phyloP scores from a whole-genome alignment of 2,113 vertebrate species.

The Nettapus auritus region DNA sequence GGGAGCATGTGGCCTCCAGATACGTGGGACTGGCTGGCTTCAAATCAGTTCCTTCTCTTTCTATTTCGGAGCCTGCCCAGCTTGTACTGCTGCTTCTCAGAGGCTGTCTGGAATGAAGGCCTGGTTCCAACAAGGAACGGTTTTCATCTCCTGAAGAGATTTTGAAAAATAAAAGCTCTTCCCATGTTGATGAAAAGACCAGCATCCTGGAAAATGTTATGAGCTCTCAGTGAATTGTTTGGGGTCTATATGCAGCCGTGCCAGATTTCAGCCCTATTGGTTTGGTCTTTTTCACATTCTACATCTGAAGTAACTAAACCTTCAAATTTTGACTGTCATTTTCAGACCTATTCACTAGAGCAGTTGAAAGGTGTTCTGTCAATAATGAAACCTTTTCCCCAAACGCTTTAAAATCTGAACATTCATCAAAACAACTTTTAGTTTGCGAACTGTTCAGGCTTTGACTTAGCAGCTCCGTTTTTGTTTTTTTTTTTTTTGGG shows the following conservation, averaged over 20 bases:
- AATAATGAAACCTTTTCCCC: background rate
- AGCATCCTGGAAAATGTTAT: background rate
- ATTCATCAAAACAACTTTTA: slow-evolving; percentile 38
- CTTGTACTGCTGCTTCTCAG: rapidly evolving
- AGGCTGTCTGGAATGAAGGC: background rate
- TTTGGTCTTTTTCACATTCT: background rate
- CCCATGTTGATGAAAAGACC: background rate
- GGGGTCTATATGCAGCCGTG: background rate
- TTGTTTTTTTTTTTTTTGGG: background rate
- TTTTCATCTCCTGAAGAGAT: background rate
- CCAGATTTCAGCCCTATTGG: background rate
- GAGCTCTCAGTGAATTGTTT: background rate
- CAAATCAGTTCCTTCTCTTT: background rate
- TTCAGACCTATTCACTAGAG: background rate
- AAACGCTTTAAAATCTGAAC: background rate
- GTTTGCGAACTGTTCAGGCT: slow-evolving; percentile 56
- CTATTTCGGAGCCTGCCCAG: rapidly evolving
- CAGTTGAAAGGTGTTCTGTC: slow-evolving; percentile 32
- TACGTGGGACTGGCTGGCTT: background rate
- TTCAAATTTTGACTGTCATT: slow-evolving; percentile 35
- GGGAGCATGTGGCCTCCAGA: background rate
- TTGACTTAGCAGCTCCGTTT: slow-evolving; percentile 23
- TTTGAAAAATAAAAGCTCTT: background rate
- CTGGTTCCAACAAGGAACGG: background rate
- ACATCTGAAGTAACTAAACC: slow-evolving; percentile 19